Evolutionary conservation across 2,797 vertebrate species (phyloP).

Genomic region (Hippoglossus hippoglossus): DNA sequence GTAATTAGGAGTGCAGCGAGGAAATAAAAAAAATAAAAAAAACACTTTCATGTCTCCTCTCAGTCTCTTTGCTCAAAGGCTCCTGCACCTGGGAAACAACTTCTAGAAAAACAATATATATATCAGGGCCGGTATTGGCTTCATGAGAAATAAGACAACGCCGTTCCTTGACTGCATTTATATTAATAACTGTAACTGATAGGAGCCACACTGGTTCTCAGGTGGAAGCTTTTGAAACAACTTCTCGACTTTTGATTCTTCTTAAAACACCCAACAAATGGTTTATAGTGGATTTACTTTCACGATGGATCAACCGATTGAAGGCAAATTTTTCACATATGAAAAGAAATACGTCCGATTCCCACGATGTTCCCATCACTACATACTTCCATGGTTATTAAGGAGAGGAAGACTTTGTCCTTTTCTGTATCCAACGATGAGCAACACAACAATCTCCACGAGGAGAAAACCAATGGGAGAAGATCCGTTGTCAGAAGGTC

Average conservation of each 20-base stretch:
- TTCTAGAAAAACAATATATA: conserved; percentile 36
- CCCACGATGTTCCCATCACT: no score
- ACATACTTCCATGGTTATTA: no score
- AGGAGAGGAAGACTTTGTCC: no score
- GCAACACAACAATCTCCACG: no score
- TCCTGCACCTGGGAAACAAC: conserved; percentile 51
- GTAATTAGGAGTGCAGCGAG: conserved; percentile 71
- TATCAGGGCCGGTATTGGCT: conserved; percentile 20
- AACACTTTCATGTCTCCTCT: conserved; percentile 66
- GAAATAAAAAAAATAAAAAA: conserved; percentile 42
- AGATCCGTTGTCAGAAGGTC: no score
- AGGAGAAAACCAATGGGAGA: no score
- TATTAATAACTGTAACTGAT: conserved; percentile 9
- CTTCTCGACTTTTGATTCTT: not conserved
- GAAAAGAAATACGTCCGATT: no score
- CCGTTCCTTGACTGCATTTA: conserved; percentile 8
- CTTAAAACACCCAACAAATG: no score
- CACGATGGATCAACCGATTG: not conserved
- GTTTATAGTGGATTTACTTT: no score
- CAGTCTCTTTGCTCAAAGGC: conserved; percentile 39
- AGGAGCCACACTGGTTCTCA: not conserved
- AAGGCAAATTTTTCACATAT: no score
- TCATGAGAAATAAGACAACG: conserved; percentile 18
- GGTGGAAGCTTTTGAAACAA: not conserved
- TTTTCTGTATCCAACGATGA: no score